These are phyloP conservation scores for Paratrypauchen microcephalus DNA, from an alignment of 2,797 vertebrate genomes.

Conservation along the genomic window DNA sequence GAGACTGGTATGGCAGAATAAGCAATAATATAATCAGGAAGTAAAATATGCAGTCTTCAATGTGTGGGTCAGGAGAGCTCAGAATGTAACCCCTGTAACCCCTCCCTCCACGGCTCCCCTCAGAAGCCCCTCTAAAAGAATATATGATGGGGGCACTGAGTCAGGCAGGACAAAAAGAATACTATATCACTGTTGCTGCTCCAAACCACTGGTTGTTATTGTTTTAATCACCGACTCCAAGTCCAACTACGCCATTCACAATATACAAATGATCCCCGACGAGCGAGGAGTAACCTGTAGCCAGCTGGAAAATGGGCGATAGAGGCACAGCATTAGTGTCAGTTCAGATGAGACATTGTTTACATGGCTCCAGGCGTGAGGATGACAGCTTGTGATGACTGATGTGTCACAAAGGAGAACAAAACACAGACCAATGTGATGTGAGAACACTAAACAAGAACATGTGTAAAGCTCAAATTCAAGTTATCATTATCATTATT, in stretches of 20 bases:
- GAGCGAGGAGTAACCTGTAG: background rate
- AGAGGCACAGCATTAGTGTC: conserved; percentile 6
- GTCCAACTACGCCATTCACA: conserved; percentile 44
- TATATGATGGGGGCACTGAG: conserved; percentile 68
- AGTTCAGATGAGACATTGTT: conserved; percentile 9
- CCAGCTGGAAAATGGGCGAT: conserved; percentile 6
- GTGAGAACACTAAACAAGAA: conserved; percentile 2
- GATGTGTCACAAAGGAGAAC: conserved; percentile 2
- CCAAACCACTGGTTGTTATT: conserved; percentile 42
- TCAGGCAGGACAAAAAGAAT: conserved; percentile 74
- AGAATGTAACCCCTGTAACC: conserved; percentile 65
- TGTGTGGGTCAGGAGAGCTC: conserved; percentile 36
- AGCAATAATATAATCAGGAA: conserved; percentile 57
- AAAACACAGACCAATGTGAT: conserved; percentile 4
- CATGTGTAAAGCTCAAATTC: background rate
- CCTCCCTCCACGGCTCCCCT: conserved; percentile 57
- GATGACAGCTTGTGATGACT: conserved; percentile 14
- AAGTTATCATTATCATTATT: conserved; percentile 1
- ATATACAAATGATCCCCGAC: conserved; percentile 36
- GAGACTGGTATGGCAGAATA: background rate
- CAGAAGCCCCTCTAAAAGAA: conserved; percentile 70
- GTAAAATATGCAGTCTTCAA: conserved; percentile 38
- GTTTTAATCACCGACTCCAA: conserved; percentile 49
- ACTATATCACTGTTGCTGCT: conserved; percentile 62
- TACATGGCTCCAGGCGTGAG: conserved; percentile 17